Conservation (phyloP, 2,113 vertebrate species). For the Atherinomorus stipes region DNA sequence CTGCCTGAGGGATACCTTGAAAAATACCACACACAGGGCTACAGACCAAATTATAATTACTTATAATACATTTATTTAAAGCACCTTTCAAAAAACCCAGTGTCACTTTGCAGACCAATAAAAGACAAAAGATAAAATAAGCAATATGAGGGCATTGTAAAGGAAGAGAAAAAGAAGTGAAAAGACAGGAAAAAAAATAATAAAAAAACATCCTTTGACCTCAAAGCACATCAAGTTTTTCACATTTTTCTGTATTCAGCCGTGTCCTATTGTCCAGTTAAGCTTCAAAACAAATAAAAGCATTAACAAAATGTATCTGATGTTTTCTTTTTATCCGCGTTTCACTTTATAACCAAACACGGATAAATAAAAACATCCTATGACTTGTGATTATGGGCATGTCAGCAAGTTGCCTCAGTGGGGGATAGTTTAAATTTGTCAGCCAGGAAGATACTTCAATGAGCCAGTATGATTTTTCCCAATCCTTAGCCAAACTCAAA, state of each 20-base stretch:
- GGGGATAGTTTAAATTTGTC: not conserved
- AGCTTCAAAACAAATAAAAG: conserved; percentile 1
- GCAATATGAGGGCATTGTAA: no score
- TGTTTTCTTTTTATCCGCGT: not conserved
- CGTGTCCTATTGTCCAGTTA: not conserved
- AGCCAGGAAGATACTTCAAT: not conserved
- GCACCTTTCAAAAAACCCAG: no score
- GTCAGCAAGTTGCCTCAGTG: not conserved
- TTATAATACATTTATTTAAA: no score
- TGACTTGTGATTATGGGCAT: not conserved
- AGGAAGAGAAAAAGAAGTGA: no score
- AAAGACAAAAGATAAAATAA: no score
- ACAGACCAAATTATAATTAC: no score
- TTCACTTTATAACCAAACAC: not conserved
- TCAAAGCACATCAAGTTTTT: conserved; percentile 11
- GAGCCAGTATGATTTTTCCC: not conserved
- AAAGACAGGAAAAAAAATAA: no score
- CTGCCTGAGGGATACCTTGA: no score
- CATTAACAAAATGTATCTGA: not conserved
- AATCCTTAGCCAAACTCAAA: not conserved
- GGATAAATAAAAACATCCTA: not conserved
- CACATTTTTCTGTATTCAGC: not conserved
- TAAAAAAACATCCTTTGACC: no score
- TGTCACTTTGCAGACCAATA: no score
- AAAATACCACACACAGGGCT: no score